phyloP scores from a whole-genome alignment of 2,888 invertebrate species.

The Saturnia japonica region DNA sequence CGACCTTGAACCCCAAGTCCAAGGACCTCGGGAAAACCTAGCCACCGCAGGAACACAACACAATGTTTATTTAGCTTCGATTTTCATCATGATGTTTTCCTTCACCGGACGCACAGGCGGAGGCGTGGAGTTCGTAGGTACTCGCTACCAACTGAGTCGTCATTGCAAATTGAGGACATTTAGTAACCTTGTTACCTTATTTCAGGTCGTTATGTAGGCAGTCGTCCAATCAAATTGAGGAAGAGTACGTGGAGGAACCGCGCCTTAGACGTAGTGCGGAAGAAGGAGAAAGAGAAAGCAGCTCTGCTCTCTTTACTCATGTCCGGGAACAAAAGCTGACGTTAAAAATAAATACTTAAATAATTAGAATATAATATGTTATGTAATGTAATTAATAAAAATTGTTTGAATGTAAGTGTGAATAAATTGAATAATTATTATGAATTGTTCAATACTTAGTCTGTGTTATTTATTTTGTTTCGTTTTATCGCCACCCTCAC shows the following conservation, averaged over 20 bases:
- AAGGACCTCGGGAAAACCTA: too few species aligned
- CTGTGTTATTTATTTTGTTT: neutral
- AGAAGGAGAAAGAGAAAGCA: constrained; percentile 97
- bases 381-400: neutral
- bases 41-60: too few species aligned
- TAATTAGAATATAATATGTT: neutral
- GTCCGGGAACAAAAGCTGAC: constrained; percentile 78
- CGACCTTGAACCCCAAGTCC: too few species aligned
- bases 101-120: too few species aligned
- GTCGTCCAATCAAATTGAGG: constrained; percentile 97
- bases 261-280: constrained; percentile 95
- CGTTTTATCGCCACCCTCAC: too few species aligned
- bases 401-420: constrained; percentile 3
- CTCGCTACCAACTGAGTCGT: too few species aligned
- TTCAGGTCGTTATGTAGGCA: constrained; percentile 96
- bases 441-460: neutral
- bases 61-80: too few species aligned
- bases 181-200: too few species aligned
- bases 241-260: constrained; percentile 98
- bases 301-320: constrained; percentile 88
- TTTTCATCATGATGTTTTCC: too few species aligned
- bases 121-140: too few species aligned
- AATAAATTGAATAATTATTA: neutral
- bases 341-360: neutral
- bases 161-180: too few species aligned